Conservation (phyloP, 2,797 vertebrate species). For the Hyperoplus immaculatus region DNA sequence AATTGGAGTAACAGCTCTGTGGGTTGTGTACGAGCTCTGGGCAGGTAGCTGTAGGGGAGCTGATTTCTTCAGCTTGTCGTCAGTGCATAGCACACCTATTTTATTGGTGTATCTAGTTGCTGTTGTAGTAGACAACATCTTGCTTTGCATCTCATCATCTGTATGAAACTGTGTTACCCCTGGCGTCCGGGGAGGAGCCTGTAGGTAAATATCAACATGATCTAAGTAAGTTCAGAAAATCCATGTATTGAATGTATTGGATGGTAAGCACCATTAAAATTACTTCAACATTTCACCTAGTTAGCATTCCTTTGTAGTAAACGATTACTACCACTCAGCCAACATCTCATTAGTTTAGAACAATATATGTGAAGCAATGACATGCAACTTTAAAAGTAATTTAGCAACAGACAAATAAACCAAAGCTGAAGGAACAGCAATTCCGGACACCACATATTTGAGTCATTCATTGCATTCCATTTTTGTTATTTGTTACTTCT, state of each 20-base stretch:
- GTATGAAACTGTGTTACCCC: slow-evolving; percentile 53
- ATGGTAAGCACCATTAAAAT: slow-evolving; percentile 13
- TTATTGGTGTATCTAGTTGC: slow-evolving; percentile 30
- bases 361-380: slow-evolving; percentile 18
- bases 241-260: background rate
- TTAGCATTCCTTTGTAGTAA: slow-evolving; percentile 20
- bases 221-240: slow-evolving; percentile 29
- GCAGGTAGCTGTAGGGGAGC: slow-evolving; percentile 69
- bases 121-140: slow-evolving; percentile 31
- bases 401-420: background rate
- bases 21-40: slow-evolving; percentile 60
- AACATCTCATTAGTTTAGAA: slow-evolving; percentile 15
- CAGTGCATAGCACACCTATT: background rate
- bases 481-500: slow-evolving; percentile 53
- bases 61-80: slow-evolving; percentile 30
- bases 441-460: background rate
- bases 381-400: slow-evolving; percentile 44
- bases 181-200: slow-evolving; percentile 70
- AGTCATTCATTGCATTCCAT: slow-evolving; percentile 2
- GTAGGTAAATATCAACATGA: slow-evolving; percentile 72
- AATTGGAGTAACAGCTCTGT: slow-evolving; percentile 77
- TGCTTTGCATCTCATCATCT: slow-evolving; percentile 25
- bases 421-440: background rate
- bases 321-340: background rate
- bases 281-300: slow-evolving; percentile 12